These are phyloP conservation scores for Melieria picta DNA, from an alignment of 2,888 invertebrate species.

Conservation along the genomic window DNA sequence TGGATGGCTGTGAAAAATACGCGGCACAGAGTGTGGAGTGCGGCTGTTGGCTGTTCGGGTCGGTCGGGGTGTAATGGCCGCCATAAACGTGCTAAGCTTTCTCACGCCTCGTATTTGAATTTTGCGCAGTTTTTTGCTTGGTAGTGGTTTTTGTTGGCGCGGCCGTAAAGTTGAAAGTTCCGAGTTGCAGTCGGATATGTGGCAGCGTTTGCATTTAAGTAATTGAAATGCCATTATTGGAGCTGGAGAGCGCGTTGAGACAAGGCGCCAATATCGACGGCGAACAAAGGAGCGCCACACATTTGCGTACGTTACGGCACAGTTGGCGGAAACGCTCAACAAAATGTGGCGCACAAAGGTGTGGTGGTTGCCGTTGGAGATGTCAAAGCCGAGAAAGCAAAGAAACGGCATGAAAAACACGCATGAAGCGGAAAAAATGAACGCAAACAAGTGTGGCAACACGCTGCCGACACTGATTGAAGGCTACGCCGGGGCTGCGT, in stretches of 20 bases:
- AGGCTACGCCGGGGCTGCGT: slow-evolving; percentile 30
- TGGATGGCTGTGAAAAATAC: no score
- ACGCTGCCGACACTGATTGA: slow-evolving; percentile 42
- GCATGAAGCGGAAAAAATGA: background rate
- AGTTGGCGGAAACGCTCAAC: no score
- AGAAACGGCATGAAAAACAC: background rate
- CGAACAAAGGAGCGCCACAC: background rate
- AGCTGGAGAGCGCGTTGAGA: background rate
- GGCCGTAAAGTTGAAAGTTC: background rate
- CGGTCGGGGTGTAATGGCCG: no score
- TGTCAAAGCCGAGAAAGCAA: background rate
- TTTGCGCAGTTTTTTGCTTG: slow-evolving; percentile 6
- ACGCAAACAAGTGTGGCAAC: slow-evolving; percentile 13
- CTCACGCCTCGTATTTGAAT: background rate
- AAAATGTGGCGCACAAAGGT: background rate
- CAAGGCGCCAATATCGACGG: background rate
- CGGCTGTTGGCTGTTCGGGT: no score
- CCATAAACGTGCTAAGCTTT: no score
- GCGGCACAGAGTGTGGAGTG: no score
- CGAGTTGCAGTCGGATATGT: background rate
- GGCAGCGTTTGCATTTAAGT: slow-evolving; percentile 20
- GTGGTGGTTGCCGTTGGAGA: background rate
- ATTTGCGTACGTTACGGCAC: background rate
- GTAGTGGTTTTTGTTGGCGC: slow-evolving; percentile 1
- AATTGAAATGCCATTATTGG: slow-evolving; percentile 31